A percentile compares a stretch with the other conserved stretches of the same genome.
Conservation (phyloP, 2,113 vertebrate genomes). For the Tinamus guttatus region DNA sequence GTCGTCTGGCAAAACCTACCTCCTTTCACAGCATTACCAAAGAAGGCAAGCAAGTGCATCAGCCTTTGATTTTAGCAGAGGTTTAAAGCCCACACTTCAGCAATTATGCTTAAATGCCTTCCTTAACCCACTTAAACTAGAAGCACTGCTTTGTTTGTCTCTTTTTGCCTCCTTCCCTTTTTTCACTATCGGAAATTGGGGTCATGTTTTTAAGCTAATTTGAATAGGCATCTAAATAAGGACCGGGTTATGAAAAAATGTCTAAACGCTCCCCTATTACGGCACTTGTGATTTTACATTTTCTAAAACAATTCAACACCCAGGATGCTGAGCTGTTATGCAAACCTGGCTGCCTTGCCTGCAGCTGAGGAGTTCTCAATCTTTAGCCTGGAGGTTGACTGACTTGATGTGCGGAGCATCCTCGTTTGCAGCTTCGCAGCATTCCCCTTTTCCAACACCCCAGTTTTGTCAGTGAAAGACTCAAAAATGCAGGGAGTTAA, state of each 20-base stretch:
- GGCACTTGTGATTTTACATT: background rate
- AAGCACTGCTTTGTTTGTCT: background rate
- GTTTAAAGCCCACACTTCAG: background rate
- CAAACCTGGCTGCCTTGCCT: background rate
- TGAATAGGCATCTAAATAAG: background rate
- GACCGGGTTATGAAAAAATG: background rate
- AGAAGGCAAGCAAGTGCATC: conserved; percentile 5
- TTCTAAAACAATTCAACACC: background rate
- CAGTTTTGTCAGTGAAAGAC: background rate
- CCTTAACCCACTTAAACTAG: background rate
- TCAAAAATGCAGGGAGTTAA: background rate
- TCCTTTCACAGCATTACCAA: conserved; percentile 6
- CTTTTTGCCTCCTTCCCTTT: background rate
- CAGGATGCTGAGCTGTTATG: accelerated
- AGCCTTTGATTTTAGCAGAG: conserved; percentile 1
- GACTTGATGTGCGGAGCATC: accelerated
- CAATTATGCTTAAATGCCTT: background rate
- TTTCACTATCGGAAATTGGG: background rate
- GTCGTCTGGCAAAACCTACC: background rate
- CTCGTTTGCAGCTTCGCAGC: background rate
- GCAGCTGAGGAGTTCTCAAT: background rate
- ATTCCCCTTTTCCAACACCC: background rate
- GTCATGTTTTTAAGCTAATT: background rate
- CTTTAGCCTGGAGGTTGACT: background rate
- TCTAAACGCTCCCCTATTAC: background rate